Conservation (phyloP, 2,797 vertebrate species). For the Tragopan temminckii region DNA sequence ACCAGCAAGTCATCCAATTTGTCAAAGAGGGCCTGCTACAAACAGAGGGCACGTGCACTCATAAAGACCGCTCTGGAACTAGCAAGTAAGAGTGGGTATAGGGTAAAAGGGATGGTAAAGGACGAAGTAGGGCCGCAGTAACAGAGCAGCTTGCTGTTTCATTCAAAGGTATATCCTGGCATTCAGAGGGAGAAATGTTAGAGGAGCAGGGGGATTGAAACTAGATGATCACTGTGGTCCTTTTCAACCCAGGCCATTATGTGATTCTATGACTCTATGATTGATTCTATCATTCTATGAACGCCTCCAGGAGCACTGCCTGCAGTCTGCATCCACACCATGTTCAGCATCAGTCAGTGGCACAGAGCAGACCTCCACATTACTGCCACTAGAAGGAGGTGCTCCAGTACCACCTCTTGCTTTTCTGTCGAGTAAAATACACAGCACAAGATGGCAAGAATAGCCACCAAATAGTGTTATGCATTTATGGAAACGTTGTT, state of each 20-base stretch:
- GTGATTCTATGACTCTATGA: no score
- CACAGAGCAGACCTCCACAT: neutral
- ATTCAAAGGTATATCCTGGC: neutral
- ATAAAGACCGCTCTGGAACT: neutral
- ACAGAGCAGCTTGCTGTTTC: neutral
- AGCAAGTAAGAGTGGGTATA: neutral
- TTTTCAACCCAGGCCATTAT: no score
- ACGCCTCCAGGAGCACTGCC: neutral
- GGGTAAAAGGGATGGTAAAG: neutral
- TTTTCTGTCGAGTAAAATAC: neutral
- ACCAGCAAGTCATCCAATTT: neutral
- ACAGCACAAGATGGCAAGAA: neutral
- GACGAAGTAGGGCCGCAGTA: neutral
- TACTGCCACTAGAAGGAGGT: neutral
- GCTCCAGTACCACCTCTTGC: neutral
- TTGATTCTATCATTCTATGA: no score
- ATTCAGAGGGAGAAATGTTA: neutral
- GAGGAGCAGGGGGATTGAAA: no score
- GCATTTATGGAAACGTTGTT: neutral
- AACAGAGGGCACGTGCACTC: neutral
- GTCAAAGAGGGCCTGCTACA: neutral
- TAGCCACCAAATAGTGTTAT: fast-evolving
- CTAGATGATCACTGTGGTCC: no score
- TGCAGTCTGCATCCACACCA: neutral
- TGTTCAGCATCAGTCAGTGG: fast-evolving